A percentile compares a stretch with the other conserved stretches of the same genome.
These are phyloP conservation scores for Petroica traversi DNA, from an alignment of 2,113 vertebrate species.

Conservation along the genomic window DNA sequence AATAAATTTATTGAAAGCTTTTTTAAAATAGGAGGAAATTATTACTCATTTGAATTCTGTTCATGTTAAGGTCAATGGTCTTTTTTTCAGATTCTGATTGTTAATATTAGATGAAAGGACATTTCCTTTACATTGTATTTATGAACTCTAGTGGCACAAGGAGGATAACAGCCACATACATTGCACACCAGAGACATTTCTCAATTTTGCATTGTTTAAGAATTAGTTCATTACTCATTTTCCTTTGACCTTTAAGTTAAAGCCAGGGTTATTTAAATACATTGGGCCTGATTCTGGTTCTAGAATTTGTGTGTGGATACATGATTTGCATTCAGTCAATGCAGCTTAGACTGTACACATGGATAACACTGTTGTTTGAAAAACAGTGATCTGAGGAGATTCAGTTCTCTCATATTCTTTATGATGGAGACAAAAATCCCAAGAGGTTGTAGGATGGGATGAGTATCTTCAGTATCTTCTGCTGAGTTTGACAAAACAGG, in stretches of 20 bases:
- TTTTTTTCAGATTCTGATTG: slow-evolving; percentile 67
- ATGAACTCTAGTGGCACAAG: slow-evolving; percentile 61
- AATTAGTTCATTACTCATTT: slow-evolving; percentile 66
- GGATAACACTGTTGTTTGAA: not conserved
- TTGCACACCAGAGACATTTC: slow-evolving; percentile 57
- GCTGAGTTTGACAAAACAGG: not conserved
- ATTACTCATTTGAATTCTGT: slow-evolving; percentile 75
- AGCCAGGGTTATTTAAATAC: slow-evolving; percentile 24
- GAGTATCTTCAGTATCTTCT: not conserved
- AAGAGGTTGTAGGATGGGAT: not conserved
- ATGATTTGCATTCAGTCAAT: not conserved
- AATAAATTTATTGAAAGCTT: slow-evolving; percentile 72
- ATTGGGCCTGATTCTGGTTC: not conserved
- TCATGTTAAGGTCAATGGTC: slow-evolving; percentile 62
- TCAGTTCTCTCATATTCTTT: not conserved
- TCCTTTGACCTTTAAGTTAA: slow-evolving; percentile 69
- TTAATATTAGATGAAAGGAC: slow-evolving; percentile 77
- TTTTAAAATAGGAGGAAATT: slow-evolving; percentile 75
- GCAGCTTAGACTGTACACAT: not conserved
- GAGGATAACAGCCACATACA: slow-evolving; percentile 56
- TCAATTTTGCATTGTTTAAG: slow-evolving; percentile 61
- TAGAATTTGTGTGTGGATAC: not conserved
- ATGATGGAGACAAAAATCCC: not conserved
- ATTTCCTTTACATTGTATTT: slow-evolving; percentile 77
- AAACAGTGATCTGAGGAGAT: not conserved